Evolutionary conservation across 2,888 invertebrate genomes (phyloP), one percentile per base, ranked within the genome.

Genomic region (Vannuccia rotundouncinata): DNA sequence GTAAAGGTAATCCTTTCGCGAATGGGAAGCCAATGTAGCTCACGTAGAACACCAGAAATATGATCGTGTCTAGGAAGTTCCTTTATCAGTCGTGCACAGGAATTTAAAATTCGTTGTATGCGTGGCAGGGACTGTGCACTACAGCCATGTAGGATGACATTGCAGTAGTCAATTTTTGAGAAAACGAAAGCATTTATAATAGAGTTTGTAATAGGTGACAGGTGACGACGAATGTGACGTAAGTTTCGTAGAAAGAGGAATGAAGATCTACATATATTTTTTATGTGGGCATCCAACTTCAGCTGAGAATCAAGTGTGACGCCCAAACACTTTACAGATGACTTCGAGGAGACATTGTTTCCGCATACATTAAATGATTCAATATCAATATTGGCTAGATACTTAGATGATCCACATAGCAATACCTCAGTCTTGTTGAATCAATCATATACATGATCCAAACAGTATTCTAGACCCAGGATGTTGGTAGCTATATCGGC

Each of bases 351-450:
- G 66, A 66, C 66, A 66, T 66, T 5, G 66, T 66, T 66, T 5
- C 66, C 66, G 22, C 25, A 66, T 27, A 66, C 66, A 66, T 66
- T 66, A 66, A 66, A 22, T 27, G 66, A 66, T 66, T 66, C 22
- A 66, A 66, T 66, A 66, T 66, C 66, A 17, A 66, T 13, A n/a
- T 66, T 66, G 66, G 25, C 66, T 27, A 66, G 66, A 66, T 2
- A 2, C 22, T 22, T 66, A 2, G 66, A 27, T 22, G 66, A 66
- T 22, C 66, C 66, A 22, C 22, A 66, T 66, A 66, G 66, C 66
- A 66, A 27, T 66, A 66, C 66, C 17, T 66, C 66, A 66, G 66
- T 22, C 66, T 66, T 66, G 66, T 66, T 66, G 66, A 66, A 66
- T 27, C 5, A 66, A 66, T 66, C 66, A 66, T 66, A 66, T 27